These are phyloP conservation scores for Sycophila texana DNA, from an alignment of 2,888 invertebrate species.

Conservation along the genomic window DNA sequence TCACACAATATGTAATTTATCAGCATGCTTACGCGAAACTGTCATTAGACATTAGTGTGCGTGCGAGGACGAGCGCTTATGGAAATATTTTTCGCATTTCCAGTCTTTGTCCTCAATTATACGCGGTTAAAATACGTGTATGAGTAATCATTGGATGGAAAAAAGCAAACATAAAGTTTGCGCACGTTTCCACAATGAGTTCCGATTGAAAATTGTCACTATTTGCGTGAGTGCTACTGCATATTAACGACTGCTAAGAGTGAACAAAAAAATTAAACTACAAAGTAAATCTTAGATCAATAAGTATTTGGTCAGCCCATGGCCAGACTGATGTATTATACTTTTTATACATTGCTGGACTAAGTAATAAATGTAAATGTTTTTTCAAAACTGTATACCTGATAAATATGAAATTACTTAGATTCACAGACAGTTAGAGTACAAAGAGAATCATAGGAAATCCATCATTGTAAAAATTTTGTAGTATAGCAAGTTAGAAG, in stretches of 20 bases:
- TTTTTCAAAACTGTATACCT: conserved; percentile 67
- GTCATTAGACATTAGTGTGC: conserved; percentile 12
- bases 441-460: conserved; percentile 66
- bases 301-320: conserved; percentile 66
- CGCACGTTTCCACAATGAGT: conserved; percentile 36
- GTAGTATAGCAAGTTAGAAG: conserved; percentile 66
- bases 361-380: conserved; percentile 68
- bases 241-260: conserved; percentile 54
- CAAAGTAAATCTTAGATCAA: conserved; percentile 57
- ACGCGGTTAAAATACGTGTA: conserved; percentile 23
- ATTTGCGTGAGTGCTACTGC: conserved; percentile 47
- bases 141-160: conserved; percentile 28
- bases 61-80: conserved; percentile 15
- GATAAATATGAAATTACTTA: conserved; percentile 64
- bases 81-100: conserved; percentile 38
- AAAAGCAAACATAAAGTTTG: conserved; percentile 28
- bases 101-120: conserved; percentile 26
- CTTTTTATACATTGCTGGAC: conserved; percentile 72
- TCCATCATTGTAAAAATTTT: conserved; percentile 68
- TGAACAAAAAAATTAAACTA: conserved; percentile 41
- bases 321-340: conserved; percentile 75
- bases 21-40: conserved; percentile 31
- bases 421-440: conserved; percentile 67
- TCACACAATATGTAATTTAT: conserved; percentile 43
- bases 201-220: conserved; percentile 46